Percentiles rank a stretch among this genome's conserved stretches.
These are phyloP conservation scores for Hydra vulgaris DNA, from an alignment of 30 jellyfish, hydroid and myxozoan genomes.

Conservation along the genomic window DNA sequence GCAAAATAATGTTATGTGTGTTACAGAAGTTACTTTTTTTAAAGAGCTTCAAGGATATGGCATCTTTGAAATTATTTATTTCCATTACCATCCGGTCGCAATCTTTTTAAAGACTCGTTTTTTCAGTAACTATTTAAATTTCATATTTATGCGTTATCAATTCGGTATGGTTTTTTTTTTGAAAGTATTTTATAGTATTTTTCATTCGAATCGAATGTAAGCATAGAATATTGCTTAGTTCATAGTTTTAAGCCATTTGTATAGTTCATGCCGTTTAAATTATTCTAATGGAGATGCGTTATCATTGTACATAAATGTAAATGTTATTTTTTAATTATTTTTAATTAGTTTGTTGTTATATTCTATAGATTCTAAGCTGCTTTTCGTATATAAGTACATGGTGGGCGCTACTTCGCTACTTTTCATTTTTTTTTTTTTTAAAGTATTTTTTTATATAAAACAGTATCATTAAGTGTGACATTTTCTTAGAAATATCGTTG, in stretches of 20 bases:
- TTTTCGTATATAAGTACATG: too few species aligned
- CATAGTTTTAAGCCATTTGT: background rate
- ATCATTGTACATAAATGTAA: background rate
- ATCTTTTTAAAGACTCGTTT: too few species aligned
- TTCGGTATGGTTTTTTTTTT: background rate
- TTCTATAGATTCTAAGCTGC: too few species aligned
- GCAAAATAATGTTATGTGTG: background rate
- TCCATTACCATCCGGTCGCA: background rate
- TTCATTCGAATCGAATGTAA: background rate
- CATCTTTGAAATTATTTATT: background rate
- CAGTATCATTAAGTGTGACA: too few species aligned
- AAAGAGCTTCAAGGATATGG: background rate
- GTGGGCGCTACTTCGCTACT: too few species aligned
- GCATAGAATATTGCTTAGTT: background rate
- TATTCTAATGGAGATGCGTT: background rate
- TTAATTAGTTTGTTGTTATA: too few species aligned
- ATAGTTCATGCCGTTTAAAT: background rate
- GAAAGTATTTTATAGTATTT: too few species aligned
- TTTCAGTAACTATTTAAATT: too few species aligned
- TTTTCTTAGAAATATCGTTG: too few species aligned
- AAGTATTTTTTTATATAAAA: too few species aligned
- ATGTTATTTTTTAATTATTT: background rate
- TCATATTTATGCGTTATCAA: background rate
- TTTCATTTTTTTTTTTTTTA: too few species aligned
- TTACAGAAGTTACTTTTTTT: too few species aligned